Evolutionary conservation across 2,113 vertebrate species (phyloP).

Genomic region (Emydocephalus ijimae): DNA sequence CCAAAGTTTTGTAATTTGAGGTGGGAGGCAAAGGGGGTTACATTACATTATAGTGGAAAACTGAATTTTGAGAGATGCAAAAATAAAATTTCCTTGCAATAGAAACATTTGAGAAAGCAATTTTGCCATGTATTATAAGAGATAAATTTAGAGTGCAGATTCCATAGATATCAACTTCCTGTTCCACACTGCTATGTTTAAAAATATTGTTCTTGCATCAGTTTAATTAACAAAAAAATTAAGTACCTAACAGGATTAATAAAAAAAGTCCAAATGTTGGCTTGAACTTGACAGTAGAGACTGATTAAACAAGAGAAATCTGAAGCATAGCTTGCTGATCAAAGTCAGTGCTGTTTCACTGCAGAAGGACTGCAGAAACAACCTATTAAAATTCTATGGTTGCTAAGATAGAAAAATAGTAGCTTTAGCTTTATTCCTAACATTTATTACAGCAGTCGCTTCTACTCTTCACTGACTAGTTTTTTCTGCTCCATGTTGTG

Average conservation of each 20-base stretch:
- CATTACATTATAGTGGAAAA: background rate
- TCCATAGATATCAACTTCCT: background rate
- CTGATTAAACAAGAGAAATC: background rate
- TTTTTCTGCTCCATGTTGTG: background rate
- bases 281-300: conserved; percentile 9
- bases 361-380: conserved; percentile 44
- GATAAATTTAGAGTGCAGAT: background rate
- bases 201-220: background rate
- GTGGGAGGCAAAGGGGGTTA: background rate
- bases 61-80: background rate
- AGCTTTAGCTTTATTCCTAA: background rate
- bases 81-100: background rate
- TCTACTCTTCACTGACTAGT: background rate
- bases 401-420: background rate
- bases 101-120: background rate
- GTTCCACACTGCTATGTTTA: background rate
- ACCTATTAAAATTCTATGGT: conserved; percentile 11
- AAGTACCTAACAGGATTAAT: background rate
- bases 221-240: background rate
- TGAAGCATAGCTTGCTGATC: conserved; percentile 15
- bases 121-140: background rate
- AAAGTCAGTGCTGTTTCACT: conserved; percentile 35
- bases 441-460: background rate
- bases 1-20: background rate
- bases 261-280: background rate